Percentiles rank a stretch among this genome's conserved stretches.
Conservation (phyloP, 1,140 invertebrate species). For the Spodoptera litura region DNA sequence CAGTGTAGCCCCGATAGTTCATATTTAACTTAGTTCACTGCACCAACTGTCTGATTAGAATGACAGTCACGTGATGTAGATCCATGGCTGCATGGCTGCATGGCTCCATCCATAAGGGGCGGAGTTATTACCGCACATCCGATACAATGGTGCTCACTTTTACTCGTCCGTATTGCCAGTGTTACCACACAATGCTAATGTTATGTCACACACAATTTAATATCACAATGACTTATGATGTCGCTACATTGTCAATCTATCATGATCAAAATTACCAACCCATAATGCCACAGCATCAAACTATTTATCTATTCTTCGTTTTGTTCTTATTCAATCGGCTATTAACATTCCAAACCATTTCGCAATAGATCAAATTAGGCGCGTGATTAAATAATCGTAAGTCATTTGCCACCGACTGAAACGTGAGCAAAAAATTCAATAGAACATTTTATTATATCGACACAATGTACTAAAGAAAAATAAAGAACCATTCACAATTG, state of each 20-base stretch:
- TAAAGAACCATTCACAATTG: conserved; percentile 43
- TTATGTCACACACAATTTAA: conserved; percentile 52
- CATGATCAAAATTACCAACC: neutral
- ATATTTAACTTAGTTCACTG: neutral
- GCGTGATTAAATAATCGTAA: conserved; percentile 26
- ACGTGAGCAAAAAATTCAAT: conserved; percentile 13
- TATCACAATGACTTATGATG: neutral
- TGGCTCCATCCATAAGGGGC: conserved; percentile 42
- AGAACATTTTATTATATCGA: conserved; percentile 8
- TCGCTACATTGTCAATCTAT: conserved; percentile 16
- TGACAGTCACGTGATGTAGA: conserved; percentile 23
- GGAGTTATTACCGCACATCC: conserved; percentile 50
- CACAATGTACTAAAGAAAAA: conserved; percentile 24
- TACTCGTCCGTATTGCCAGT: conserved; percentile 52
- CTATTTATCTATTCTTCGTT: neutral
- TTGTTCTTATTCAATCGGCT: neutral
- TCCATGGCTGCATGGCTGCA: neutral
- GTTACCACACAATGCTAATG: conserved; percentile 54
- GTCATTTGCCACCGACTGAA: conserved; percentile 2
- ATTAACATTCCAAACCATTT: conserved; percentile 18
- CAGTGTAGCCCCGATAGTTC: too few species aligned
- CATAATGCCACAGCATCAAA: neutral
- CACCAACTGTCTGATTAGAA: conserved; percentile 14
- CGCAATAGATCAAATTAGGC: conserved; percentile 9
- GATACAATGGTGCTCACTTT: conserved; percentile 52